Base-by-base conservation (phyloP, 2,797 vertebrate genomes). In the Gymnocypris eckloni region DNA sequence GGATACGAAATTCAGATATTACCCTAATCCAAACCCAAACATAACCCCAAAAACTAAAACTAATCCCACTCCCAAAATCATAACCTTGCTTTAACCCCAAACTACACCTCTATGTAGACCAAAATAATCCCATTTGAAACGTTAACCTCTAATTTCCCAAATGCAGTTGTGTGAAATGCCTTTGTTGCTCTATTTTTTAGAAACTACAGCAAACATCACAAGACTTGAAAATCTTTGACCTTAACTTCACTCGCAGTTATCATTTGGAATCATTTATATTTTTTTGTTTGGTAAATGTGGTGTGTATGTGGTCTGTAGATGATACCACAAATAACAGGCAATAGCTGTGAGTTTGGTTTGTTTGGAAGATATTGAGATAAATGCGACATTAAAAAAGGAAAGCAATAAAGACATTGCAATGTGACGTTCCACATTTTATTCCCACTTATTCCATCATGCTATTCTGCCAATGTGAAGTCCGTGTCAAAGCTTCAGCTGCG, bases 161-260 rank as follows among this genome's bases (percentile, higher is more conserved):
- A 82, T 52, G 75, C 79, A 76, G 86, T 33, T 18, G 45, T 88
- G 66, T 64, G 66, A 87, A 4, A 43, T 76, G 61, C 79, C 59
- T 88, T 81, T 84, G 71, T 86, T 87, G 54, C 77, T 83, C 86
- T 81, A 71, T 72, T 70, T 43, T 79, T 80, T 28, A 66, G 45
- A 52, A 66, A 66, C 25, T 33, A 66, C 64, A 33, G 28, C 64
- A 66, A 66, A 33, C 28, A 71, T 76, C 59, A 86, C 82, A 48
- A 91, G 88, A 93, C 92, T 92, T 92, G 91, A 94, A 93, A 89
- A 89, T 91, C 90, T 93, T 91, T 48, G 84, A 89, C 92, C 89
- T 92, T 92, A 89, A 79, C 39, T 83, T 64, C 18, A 76, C 56
- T 13, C 18, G 22, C 28, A 78, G 41, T 77, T 76, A 25, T 80